These are phyloP conservation scores for Danionella cerebrum DNA, from an alignment of 2,113 vertebrate genomes.

Conservation along the genomic window DNA sequence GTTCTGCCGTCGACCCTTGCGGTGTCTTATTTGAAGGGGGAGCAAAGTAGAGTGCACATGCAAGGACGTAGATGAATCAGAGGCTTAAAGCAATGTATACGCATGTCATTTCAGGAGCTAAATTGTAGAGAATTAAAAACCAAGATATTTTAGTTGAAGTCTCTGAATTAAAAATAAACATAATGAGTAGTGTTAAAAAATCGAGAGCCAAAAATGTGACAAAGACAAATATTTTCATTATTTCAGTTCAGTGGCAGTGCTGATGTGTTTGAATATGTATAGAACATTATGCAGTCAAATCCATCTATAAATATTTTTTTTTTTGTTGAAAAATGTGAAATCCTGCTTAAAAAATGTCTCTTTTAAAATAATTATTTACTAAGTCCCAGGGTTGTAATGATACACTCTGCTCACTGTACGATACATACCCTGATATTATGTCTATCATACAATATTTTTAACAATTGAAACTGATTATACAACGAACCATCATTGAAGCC, in stretches of 20 bases:
- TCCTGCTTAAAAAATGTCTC: too few species aligned
- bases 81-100: conserved; percentile 23
- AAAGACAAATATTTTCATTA: conserved; percentile 42
- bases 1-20: conserved; percentile 11
- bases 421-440: too few species aligned
- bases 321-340: too few species aligned
- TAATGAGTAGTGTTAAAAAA: conserved; percentile 64
- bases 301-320: too few species aligned
- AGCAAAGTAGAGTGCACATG: conserved; percentile 34
- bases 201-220: conserved; percentile 46
- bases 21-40: conserved; percentile 22
- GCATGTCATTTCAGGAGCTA: conserved; percentile 48
- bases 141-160: conserved; percentile 43
- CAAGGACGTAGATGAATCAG: conserved; percentile 32
- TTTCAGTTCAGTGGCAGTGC: too few species aligned
- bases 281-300: too few species aligned
- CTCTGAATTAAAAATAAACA: conserved; percentile 66
- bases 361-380: too few species aligned
- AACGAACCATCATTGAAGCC: too few species aligned
- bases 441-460: too few species aligned
- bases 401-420: too few species aligned
- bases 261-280: conserved; percentile 9
- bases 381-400: too few species aligned
- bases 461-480: too few species aligned
- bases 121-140: conserved; percentile 63